phyloP scores from a whole-genome alignment of 2,113 vertebrate genomes.

The Ptyas mucosa region DNA sequence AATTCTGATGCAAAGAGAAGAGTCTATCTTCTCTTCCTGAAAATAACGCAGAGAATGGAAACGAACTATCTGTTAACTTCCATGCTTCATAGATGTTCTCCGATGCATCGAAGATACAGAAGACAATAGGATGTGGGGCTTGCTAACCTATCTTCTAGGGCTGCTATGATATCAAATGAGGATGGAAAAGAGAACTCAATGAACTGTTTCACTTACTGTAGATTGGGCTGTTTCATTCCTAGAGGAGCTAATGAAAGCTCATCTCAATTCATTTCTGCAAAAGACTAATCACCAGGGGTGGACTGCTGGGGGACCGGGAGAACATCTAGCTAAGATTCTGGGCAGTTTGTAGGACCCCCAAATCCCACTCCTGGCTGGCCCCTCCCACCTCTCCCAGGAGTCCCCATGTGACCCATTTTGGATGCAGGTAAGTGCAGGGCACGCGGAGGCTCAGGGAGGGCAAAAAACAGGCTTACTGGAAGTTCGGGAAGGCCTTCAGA shows the following conservation, averaged over 20 bases:
- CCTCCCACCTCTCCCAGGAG: too few relatives aligned
- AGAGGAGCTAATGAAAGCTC: neutral
- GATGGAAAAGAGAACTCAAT: neutral
- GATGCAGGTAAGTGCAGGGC: too few relatives aligned
- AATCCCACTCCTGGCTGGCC: too few relatives aligned
- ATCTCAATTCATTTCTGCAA: neutral
- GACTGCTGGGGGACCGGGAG: too few relatives aligned
- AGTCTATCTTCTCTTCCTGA: neutral
- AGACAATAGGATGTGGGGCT: neutral
- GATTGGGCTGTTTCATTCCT: neutral
- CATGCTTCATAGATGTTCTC: neutral
- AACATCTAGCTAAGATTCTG: too few relatives aligned
- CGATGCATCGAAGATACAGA: neutral
- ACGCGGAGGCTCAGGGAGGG: too few relatives aligned
- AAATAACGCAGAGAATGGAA: neutral
- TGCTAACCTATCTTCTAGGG: neutral
- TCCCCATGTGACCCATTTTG: too few relatives aligned
- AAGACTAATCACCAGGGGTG: neutral
- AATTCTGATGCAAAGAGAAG: neutral
- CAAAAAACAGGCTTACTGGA: too few relatives aligned
- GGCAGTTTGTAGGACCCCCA: too few relatives aligned
- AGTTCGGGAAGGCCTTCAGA: too few relatives aligned
- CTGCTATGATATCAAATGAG: neutral
- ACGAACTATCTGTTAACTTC: neutral
- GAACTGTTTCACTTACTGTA: neutral